A percentile compares a stretch with the other conserved stretches of the same genome.
Evolutionary conservation across 2,113 vertebrate species (phyloP).

Genomic region (Dromas ardeola): DNA sequence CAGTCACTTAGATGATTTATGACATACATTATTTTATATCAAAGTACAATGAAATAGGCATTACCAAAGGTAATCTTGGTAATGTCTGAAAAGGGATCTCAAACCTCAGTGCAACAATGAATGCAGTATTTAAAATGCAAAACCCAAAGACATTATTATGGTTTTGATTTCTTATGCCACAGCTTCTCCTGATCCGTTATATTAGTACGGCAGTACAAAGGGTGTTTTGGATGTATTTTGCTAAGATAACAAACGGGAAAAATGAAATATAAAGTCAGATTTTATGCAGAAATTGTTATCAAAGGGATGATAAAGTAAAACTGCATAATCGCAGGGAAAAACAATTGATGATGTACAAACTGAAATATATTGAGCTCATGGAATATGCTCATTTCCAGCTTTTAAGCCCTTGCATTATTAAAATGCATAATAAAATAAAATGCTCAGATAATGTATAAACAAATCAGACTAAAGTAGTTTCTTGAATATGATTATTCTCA

Average conservation of each 20-base stretch:
- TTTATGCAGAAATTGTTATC: conserved; percentile 80
- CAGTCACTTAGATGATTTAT: conserved; percentile 83
- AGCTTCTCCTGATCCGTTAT: conserved; percentile 79
- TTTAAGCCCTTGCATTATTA: conserved; percentile 67
- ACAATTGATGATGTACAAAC: conserved; percentile 71
- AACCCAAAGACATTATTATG: conserved; percentile 86
- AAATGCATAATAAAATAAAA: conserved; percentile 70
- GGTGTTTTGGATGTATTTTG: conserved; percentile 74
- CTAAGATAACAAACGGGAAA: conserved; percentile 80
- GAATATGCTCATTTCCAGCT: conserved; percentile 55
- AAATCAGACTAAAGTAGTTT: conserved; percentile 50
- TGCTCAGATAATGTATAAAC: conserved; percentile 62
- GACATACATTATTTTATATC: conserved; percentile 86
- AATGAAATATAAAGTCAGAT: conserved; percentile 82
- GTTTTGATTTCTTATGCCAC: conserved; percentile 83
- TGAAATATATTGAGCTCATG: conserved; percentile 49
- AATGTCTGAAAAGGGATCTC: conserved; percentile 85
- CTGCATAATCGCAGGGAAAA: conserved; percentile 70
- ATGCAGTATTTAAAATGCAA: conserved; percentile 87
- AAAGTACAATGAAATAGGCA: conserved; percentile 87
- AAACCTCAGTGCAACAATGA: conserved; percentile 84
- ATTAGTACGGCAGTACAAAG: conserved; percentile 77
- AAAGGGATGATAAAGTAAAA: conserved; percentile 82
- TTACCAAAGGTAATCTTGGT: conserved; percentile 86
- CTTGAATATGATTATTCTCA: conserved; percentile 49